phyloP scores from a whole-genome alignment of 1,140 invertebrate species.

The Plectrocnemia conspersa region DNA sequence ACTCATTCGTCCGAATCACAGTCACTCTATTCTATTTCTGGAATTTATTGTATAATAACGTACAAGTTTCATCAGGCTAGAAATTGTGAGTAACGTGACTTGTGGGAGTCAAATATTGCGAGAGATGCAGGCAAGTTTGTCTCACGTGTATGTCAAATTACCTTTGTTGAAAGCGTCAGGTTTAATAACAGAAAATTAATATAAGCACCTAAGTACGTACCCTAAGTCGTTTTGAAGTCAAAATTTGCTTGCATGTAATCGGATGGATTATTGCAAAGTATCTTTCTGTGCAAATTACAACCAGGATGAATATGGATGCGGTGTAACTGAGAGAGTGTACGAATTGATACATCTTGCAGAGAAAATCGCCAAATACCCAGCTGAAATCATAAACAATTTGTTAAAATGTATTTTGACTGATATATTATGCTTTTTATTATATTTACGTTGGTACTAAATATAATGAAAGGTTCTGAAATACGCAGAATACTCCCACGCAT shows the following conservation, averaged over 20 bases:
- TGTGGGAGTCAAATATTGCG: too few relatives aligned
- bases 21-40: too few relatives aligned
- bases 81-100: too few relatives aligned
- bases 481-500: slow-evolving; percentile 80
- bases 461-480: slow-evolving; percentile 75
- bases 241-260: slow-evolving; percentile 71
- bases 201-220: too few relatives aligned
- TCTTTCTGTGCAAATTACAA: slow-evolving; percentile 73
- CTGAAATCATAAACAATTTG: slow-evolving; percentile 48
- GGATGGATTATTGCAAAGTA: slow-evolving; percentile 80
- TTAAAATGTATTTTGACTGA: neutral
- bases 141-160: too few relatives aligned
- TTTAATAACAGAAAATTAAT: too few relatives aligned
- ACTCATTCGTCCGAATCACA: too few relatives aligned
- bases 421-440: neutral
- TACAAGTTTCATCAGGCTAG: too few relatives aligned
- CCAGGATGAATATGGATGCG: slow-evolving; percentile 74
- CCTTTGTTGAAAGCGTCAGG: too few relatives aligned
- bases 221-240: slow-evolving; percentile 63
- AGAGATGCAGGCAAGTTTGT: too few relatives aligned
- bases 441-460: slow-evolving; percentile 65
- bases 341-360: slow-evolving; percentile 84
- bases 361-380: slow-evolving; percentile 74
- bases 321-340: slow-evolving; percentile 75
- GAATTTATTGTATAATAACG: too few relatives aligned